Evolutionary conservation across 2,888 invertebrate species (phyloP), one percentile per base, ranked within the genome.

Genomic region (Cosmia trapezina): DNA sequence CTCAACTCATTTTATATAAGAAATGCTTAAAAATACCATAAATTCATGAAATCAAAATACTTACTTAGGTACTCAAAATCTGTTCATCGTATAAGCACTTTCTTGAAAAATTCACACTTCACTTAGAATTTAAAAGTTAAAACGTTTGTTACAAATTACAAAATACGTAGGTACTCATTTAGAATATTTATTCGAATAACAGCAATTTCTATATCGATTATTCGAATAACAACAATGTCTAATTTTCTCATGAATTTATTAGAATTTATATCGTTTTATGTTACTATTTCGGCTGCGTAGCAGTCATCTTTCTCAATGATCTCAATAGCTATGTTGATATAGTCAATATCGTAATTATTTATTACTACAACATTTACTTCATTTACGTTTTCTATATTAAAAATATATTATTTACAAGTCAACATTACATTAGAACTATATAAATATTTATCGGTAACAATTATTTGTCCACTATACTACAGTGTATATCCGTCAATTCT

Each of bases 401-500:
- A 59, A 59, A 66, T 17, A 78, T 28, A 22, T 76, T 67, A 70
- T 71, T 80, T 72, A 71, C 19, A 65, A 22, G 9, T 76, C 53
- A 62, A 80, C 47, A 62, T 60, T 28, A n/a, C 19, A 47, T n/a
- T 41, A 59, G 17, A 54, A 49, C 28, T 69, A 4, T 45, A 12
- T 14, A 43, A 56, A 53, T 62, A 57, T 54, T 33, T 59, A 54
- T 60, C 17, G 5, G 8, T 45, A n/a, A 64, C 9, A 22, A 19
- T 59, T 65, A 60, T 57, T 56, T 41, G 11, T 41, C 9, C 41
- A 53, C 4, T 68, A 66, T 33, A 28, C 22, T 56, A 56, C 41
- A 66, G 53, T 83, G 54, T 71, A 14, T 69, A 62, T 68, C 76
- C 80, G 86, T 86, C 84, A 84, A 86, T 80, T 83, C 67, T 80